Evolutionary conservation across 1,140 invertebrate genomes (phyloP), one percentile per base, ranked within the genome.

Genomic region (Platyscapa corneri): DNA sequence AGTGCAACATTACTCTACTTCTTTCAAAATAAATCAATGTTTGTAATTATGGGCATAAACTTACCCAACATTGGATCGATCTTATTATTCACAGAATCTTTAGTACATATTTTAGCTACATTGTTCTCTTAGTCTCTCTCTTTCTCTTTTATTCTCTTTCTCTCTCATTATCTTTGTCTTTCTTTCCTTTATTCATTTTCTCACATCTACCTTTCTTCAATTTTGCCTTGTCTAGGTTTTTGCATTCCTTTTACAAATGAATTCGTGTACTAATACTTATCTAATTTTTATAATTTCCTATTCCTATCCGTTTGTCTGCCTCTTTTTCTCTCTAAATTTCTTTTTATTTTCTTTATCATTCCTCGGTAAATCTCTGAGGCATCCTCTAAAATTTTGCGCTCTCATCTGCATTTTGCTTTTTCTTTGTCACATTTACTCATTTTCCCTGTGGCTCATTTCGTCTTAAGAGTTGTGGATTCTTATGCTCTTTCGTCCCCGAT

Each of bases 331-430:
- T 82, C 67, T 34, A 53, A 34, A 64, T 64, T 79, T 79, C n/a
- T n/a, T n/a, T n/a, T n/a, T n/a, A n/a, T n/a, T n/a, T n/a, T n/a
- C 34, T 64, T 32, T 49, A 53, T 30, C 46, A 27, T 72, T 53
- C 39, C 53, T 64, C 53, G 20, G 1, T 49, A 39, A 27, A 79
- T 81, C 78, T 77, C 84, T 2, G 53, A 70, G 84, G 78, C 78
- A 72, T 76, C 64, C 84, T 76, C 67, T 10, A 37, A 34, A 60
- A 46, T 30, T n/a, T 32, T 16, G 32, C 14, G 10, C 78, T 81
- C 78, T 82, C 85, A 60, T 85, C 84, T 42, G 72, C 88, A 85
- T 85, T 86, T 85, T 88, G 88, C 86, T 86, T 82, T 39, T 74
- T 42, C 37, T 49, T 78, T 56, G 27, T 39, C 53, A 14, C 32